Percentiles rank a stretch among this genome's conserved stretches.
These are phyloP conservation scores for Anticlea derivata DNA, from an alignment of 2,888 invertebrate species.

Conservation along the genomic window DNA sequence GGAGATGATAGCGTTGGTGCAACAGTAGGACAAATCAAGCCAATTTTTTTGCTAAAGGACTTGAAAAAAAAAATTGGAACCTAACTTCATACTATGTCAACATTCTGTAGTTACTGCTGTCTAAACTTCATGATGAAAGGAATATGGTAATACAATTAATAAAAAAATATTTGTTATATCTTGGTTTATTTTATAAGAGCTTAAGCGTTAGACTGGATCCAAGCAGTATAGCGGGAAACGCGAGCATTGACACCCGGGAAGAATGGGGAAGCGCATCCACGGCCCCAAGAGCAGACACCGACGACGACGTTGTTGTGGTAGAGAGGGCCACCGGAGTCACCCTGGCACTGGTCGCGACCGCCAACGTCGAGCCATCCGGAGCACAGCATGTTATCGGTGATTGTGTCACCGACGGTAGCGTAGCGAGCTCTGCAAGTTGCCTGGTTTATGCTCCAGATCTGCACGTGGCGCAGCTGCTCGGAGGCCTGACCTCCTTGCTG, in stretches of 20 bases:
- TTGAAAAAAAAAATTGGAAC: too few species aligned
- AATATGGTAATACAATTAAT: too few species aligned
- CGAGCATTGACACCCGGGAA: slow-evolving; percentile 48
- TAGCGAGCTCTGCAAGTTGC: slow-evolving; percentile 36
- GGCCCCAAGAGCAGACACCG: slow-evolving; percentile 47
- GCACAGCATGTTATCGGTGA: slow-evolving; percentile 50
- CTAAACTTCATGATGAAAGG: too few species aligned
- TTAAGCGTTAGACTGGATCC: slow-evolving; percentile 47
- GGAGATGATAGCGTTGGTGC: too few species aligned
- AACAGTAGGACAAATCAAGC: too few species aligned
- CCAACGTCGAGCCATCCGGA: slow-evolving; percentile 45
- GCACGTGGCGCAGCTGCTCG: slow-evolving; percentile 49
- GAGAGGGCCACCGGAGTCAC: slow-evolving; percentile 51
- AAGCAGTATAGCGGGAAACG: slow-evolving; percentile 39
- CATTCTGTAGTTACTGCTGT: too few species aligned
- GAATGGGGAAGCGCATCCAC: slow-evolving; percentile 36
- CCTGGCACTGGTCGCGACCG: slow-evolving; percentile 49
- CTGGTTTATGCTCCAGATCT: slow-evolving; percentile 49
- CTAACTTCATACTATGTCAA: too few species aligned
- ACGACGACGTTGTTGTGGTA: slow-evolving; percentile 45
- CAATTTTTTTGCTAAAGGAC: too few species aligned
- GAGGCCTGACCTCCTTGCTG: slow-evolving; percentile 36
- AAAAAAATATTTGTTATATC: too few species aligned
- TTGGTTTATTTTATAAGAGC: too few species aligned
- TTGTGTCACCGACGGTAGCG: neutral